Percentiles rank a stretch among this genome's conserved stretches.
These are phyloP conservation scores for Dreissena polymorpha DNA, from an alignment of 1,140 invertebrate genomes.

Conservation along the genomic window DNA sequence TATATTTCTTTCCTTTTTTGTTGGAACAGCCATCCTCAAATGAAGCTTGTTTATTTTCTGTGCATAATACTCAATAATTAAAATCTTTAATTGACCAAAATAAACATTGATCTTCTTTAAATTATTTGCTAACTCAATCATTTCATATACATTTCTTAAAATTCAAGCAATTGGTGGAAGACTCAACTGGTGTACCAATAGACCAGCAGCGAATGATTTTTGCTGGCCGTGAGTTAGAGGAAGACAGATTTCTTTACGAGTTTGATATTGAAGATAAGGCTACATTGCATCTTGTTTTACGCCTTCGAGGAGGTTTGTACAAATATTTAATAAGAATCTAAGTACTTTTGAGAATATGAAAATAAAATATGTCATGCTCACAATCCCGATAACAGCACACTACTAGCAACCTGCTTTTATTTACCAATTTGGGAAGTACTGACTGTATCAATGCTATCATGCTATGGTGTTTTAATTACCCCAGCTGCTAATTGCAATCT, in stretches of 20 bases:
- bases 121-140: no score
- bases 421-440: neutral
- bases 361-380: neutral
- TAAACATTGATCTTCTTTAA: no score
- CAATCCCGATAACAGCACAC: neutral
- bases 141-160: no score
- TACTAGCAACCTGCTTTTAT: neutral
- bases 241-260: constrained; percentile 90
- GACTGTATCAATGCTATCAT: neutral
- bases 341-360: neutral
- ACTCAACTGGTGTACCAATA: constrained; percentile 87
- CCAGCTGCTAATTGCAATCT: neutral
- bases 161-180: constrained; percentile 86
- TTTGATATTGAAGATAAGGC: constrained; percentile 95
- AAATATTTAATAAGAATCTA: neutral
- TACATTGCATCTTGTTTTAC: constrained; percentile 80
- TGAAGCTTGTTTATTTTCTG: no score
- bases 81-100: no score
- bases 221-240: constrained; percentile 84
- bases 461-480: neutral
- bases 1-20: no score
- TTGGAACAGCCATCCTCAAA: no score
- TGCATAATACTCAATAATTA: no score
- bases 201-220: constrained; percentile 93
- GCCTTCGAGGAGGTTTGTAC: constrained; percentile 17